These are phyloP conservation scores for Aromia moschata DNA, from an alignment of 2,888 invertebrate genomes.

Conservation along the genomic window DNA sequence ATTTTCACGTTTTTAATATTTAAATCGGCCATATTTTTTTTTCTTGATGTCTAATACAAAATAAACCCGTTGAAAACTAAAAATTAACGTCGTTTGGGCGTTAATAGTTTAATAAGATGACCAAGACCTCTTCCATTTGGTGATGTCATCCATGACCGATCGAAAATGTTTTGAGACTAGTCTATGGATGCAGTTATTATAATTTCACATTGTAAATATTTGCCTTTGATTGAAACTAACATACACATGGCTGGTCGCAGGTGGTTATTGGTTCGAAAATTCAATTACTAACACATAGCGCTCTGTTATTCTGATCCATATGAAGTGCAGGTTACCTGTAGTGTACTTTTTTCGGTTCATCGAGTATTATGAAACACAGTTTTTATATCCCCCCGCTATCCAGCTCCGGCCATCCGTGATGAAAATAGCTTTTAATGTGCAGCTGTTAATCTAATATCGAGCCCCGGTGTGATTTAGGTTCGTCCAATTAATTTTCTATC, in stretches of 20 bases:
- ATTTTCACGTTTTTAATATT: too few relatives aligned
- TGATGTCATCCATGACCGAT: too few relatives aligned
- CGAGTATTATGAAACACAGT: neutral
- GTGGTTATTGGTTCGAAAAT: conserved; percentile 16
- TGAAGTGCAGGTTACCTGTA: neutral
- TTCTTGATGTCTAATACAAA: too few relatives aligned
- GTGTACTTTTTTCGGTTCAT: conserved; percentile 4
- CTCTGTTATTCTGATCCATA: conserved; percentile 2
- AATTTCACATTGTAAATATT: conserved; percentile 4
- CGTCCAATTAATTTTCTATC: too few relatives aligned
- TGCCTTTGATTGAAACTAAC: conserved; percentile 5
- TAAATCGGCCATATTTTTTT: too few relatives aligned
- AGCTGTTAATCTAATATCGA: neutral
- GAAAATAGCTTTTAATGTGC: neutral
- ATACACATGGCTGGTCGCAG: neutral
- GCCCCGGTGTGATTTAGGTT: neutral
- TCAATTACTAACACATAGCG: conserved; percentile 1
- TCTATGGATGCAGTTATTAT: neutral
- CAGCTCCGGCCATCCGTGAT: neutral
- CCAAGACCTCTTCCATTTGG: too few relatives aligned
- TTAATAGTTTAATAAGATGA: too few relatives aligned
- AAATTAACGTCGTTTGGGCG: too few relatives aligned
- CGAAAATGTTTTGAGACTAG: too few relatives aligned
- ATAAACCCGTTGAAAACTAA: too few relatives aligned
- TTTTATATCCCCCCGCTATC: neutral